phyloP scores from a whole-genome alignment of 2,888 invertebrate genomes.

The Agrochola lota region DNA sequence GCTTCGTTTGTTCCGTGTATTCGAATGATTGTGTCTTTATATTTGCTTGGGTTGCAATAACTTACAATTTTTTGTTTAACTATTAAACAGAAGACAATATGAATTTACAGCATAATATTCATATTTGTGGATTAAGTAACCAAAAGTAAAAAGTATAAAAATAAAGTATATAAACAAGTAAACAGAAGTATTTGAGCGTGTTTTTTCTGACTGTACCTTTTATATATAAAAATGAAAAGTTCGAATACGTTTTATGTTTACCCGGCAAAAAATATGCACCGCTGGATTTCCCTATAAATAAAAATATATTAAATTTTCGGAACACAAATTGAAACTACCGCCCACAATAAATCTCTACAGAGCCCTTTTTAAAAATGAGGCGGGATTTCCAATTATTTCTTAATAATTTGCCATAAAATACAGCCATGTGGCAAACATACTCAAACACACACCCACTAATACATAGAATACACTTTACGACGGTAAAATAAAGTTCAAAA shows the following conservation, averaged over 20 bases:
- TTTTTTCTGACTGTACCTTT: slow-evolving; percentile 1
- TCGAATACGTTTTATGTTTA: background rate
- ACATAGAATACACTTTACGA: slow-evolving; percentile 46
- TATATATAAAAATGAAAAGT: background rate
- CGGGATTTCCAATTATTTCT: slow-evolving; percentile 66
- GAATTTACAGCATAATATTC: too few species aligned
- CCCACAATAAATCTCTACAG: slow-evolving; percentile 61
- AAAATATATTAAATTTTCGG: slow-evolving; percentile 58
- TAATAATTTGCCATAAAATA: slow-evolving; percentile 73
- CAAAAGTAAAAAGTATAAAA: too few species aligned
- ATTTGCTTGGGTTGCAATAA: background rate
- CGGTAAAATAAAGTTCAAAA: slow-evolving; percentile 55
- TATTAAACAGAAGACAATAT: background rate
- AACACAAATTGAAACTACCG: slow-evolving; percentile 60
- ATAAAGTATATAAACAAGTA: background rate
- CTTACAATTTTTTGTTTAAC: background rate
- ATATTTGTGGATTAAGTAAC: background rate
- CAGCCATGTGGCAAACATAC: slow-evolving; percentile 71
- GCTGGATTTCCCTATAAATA: slow-evolving; percentile 49
- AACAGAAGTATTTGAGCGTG: background rate
- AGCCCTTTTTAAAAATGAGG: slow-evolving; percentile 57
- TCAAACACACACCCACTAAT: slow-evolving; percentile 33
- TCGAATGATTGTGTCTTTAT: background rate
- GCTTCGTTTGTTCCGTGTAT: background rate
- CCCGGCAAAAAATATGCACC: slow-evolving; percentile 8